Conservation (phyloP, 2,797 vertebrate species). For the Etheostoma nigrum region DNA sequence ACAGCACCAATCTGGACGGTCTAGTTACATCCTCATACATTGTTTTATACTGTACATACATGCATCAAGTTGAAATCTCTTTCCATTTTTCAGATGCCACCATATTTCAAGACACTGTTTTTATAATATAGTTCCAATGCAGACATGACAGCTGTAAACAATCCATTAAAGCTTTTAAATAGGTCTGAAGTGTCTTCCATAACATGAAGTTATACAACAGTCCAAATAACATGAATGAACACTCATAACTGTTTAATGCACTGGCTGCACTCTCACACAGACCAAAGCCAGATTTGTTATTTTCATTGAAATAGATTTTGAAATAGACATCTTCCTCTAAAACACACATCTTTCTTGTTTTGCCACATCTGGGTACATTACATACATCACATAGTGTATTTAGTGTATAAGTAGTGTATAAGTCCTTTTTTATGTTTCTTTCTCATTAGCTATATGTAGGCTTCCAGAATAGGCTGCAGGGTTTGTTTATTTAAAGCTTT, state of each 20-base stretch:
- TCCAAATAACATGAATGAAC: constrained; percentile 13
- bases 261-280: background rate
- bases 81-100: constrained; percentile 8
- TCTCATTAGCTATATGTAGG: background rate
- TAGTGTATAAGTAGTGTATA: background rate
- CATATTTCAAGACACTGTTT: constrained; percentile 8
- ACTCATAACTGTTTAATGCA: background rate
- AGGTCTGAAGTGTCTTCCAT: constrained; percentile 4
- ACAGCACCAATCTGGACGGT: constrained; percentile 8
- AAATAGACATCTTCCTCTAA: background rate
- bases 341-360: background rate
- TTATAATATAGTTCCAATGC: background rate
- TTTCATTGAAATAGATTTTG: background rate
- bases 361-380: background rate
- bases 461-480: background rate
- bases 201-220: constrained; percentile 3
- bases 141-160: constrained; percentile 35
- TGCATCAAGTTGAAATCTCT: constrained; percentile 15
- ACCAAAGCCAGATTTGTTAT: background rate
- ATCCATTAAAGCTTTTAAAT: constrained; percentile 19
- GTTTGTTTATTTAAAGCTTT: background rate
- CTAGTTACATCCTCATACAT: background rate
- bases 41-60: constrained; percentile 29
- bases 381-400: background rate
- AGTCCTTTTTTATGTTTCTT: background rate